Conservation (phyloP, 2,113 vertebrate genomes). For the Prunella fulvescens region DNA sequence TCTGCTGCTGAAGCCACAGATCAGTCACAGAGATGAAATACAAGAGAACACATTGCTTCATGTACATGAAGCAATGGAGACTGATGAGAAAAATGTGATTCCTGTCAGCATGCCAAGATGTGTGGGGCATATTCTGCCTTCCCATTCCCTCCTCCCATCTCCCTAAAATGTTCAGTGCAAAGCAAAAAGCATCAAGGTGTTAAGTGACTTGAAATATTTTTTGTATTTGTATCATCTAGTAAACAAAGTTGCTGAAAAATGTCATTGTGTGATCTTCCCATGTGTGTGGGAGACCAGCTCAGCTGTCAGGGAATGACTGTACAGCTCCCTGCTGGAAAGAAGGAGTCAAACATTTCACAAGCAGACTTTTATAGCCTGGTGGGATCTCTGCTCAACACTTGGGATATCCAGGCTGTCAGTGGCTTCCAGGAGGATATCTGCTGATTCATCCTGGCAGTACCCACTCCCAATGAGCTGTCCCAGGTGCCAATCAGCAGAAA, state of each 20-base stretch:
- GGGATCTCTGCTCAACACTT: not conserved
- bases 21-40: not conserved
- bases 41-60: not conserved
- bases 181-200: not conserved
- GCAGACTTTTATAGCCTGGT: not conserved
- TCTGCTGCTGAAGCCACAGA: not conserved
- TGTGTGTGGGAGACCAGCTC: not conserved
- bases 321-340: conserved; percentile 12
- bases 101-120: not conserved
- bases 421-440: conserved; percentile 7
- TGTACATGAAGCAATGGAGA: not conserved
- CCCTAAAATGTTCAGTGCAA: not conserved
- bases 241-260: conserved; percentile 46
- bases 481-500: not conserved
- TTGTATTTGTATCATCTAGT: conserved; percentile 23
- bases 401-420: not conserved
- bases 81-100: not conserved
- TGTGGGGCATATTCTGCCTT: not conserved
- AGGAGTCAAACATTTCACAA: not conserved
- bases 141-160: not conserved
- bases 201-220: not conserved
- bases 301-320: conserved; percentile 45
- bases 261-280: not conserved
- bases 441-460: conserved; percentile 28
- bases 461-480: not conserved